Base-by-base conservation (phyloP, 2,113 vertebrate species). In the Bucco capensis region DNA sequence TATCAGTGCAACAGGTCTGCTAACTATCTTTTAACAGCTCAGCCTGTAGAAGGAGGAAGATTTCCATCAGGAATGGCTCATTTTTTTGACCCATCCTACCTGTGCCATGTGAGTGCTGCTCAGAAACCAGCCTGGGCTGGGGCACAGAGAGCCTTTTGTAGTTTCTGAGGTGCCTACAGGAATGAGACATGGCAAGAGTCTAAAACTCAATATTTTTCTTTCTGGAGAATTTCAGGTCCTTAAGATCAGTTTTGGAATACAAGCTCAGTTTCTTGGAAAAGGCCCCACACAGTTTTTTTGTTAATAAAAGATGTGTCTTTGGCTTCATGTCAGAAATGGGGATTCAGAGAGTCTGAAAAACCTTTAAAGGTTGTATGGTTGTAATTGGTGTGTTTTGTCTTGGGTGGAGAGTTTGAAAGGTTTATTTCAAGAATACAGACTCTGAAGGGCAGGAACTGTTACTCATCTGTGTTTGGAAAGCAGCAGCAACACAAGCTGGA, bases 371-470 rank as follows among this genome's bases (percentile, higher is more conserved):
- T 31, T 1, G 7, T 94, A 56, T 44, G 71, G 83, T 51, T 90
- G 80, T 88, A 95, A 84, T 90, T 95, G 92, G 77, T 92, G 70
- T 88, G 70, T 90, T 93, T 94, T 93, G 83, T 93, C 77, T 56
- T 93, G 92, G 89, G 92, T 96, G 92, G 94, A 82, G 89, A 90
- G 75, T 92, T 78, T 71, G 77, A 89, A 93, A 86, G 62, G 61
- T 90, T 93, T 96, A 88, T 95, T 95, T 96, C 19, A 0, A 93
- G 89, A 89, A 64, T 84, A 74, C 80, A 78, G 77, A 67, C 86
- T 93, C 84, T 94, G 90, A 96, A 86, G 93, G 73, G 84, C 95
- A 95, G 94, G 95, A 96, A 96, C 91, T 94, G 92, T 96, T 96
- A 96, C 92, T 96, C 95, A 96, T 95, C 83, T 86, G 65, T 89